Evolutionary conservation across 2,888 invertebrate species (phyloP).

Genomic region (Hartigia nigra): DNA sequence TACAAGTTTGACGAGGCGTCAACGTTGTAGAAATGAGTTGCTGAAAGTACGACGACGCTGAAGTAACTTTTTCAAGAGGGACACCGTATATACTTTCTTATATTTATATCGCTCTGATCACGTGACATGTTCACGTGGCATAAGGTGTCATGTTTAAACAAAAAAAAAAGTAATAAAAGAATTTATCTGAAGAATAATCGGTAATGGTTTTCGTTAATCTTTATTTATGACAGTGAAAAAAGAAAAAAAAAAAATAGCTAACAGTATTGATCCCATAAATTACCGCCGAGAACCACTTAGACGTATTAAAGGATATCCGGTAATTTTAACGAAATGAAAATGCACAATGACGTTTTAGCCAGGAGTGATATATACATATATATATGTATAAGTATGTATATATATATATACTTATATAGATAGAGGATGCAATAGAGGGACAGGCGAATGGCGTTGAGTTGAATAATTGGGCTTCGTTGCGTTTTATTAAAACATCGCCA

Average conservation of each 20-base stretch:
- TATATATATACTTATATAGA: neutral
- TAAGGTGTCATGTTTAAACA: neutral
- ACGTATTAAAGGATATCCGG: neutral
- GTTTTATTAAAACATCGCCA: slow-evolving; percentile 46
- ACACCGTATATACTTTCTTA: neutral
- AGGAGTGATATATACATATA: neutral
- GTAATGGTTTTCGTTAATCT: neutral
- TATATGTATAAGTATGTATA: too few species aligned
- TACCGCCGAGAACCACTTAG: neutral
- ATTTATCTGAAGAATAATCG: neutral
- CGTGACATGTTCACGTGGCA: neutral
- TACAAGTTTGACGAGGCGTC: neutral
- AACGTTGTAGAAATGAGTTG: neutral
- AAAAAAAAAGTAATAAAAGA: neutral
- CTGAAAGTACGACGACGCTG: neutral
- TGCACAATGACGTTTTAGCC: neutral
- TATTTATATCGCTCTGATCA: neutral
- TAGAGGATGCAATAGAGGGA: neutral
- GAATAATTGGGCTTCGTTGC: slow-evolving; percentile 43
- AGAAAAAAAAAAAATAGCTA: neutral
- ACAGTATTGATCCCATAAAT: neutral
- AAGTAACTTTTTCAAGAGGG: neutral
- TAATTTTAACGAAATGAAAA: neutral
- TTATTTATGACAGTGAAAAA: neutral
- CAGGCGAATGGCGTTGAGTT: slow-evolving; percentile 28